These are phyloP conservation scores for Drosophila ficusphila DNA, from an alignment of 1,140 invertebrate genomes.

Conservation along the genomic window DNA sequence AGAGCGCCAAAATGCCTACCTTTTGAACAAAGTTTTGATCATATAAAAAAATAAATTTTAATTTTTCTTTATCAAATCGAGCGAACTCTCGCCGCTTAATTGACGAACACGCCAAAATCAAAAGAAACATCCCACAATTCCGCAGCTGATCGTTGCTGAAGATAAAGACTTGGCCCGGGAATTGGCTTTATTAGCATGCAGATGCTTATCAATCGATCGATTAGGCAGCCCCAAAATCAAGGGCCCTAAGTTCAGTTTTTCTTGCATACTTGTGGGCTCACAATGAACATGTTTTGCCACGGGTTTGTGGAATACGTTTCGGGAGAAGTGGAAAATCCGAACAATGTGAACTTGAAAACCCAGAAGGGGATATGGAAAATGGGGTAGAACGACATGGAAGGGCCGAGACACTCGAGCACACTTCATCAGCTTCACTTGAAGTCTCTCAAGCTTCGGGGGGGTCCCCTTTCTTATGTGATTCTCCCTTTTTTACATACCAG, in stretches of 20 bases:
- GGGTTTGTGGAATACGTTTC: conserved; percentile 5
- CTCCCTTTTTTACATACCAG: neutral
- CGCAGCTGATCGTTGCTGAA: neutral
- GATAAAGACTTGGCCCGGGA: conserved; percentile 8
- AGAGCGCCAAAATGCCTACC: too few relatives aligned
- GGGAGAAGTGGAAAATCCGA: neutral
- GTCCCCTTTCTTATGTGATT: neutral
- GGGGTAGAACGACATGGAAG: too few relatives aligned
- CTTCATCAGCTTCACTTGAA: conserved; percentile 33
- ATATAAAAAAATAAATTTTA: conserved; percentile 2
- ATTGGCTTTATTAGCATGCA: conserved; percentile 17
- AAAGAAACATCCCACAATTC: neutral
- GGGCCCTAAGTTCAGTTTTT: neutral
- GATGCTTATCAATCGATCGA: conserved; percentile 23
- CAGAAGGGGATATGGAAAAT: neutral
- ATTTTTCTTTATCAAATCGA: neutral
- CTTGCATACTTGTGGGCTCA: conserved; percentile 19
- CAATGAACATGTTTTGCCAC: neutral
- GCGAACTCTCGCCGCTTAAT: neutral
- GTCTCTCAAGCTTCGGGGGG: neutral
- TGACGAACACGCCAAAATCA: neutral
- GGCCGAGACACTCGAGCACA: conserved; percentile 4
- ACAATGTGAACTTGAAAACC: conserved; percentile 29
- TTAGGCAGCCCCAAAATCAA: neutral
- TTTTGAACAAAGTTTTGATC: neutral